These are phyloP conservation scores for Criorhina ranunculi DNA, from an alignment of 2,888 invertebrate species.

Conservation along the genomic window DNA sequence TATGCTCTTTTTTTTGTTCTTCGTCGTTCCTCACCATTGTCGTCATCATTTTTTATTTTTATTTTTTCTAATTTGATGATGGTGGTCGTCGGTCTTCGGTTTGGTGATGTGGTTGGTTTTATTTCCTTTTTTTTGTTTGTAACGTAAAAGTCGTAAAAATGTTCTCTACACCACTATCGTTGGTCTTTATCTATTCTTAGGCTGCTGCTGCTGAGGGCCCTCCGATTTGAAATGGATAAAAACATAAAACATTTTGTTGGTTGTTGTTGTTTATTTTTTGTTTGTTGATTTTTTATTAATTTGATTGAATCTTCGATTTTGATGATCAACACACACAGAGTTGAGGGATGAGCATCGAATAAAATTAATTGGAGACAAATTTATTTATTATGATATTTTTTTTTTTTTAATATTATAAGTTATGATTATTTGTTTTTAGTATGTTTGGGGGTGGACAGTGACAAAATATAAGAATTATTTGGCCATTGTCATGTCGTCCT, in stretches of 20 bases:
- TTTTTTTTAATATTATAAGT: slow-evolving; percentile 22
- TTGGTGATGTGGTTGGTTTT: slow-evolving; percentile 56
- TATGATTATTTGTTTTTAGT: slow-evolving; percentile 32
- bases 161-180: slow-evolving; percentile 22
- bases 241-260: slow-evolving; percentile 63
- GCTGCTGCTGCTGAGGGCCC: slow-evolving; percentile 1
- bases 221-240: slow-evolving; percentile 45
- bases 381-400: neutral
- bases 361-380: slow-evolving; percentile 56
- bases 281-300: slow-evolving; percentile 48
- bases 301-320: slow-evolving; percentile 40
- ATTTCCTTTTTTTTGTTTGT: slow-evolving; percentile 30
- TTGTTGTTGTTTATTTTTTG: slow-evolving; percentile 1
- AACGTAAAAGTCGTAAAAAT: slow-evolving; percentile 63
- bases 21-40: slow-evolving; percentile 1
- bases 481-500: neutral
- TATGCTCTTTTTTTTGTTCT: slow-evolving; percentile 23
- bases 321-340: slow-evolving; percentile 7
- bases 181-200: slow-evolving; percentile 26
- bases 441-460: neutral
- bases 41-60: too few species aligned
- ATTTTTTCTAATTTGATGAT: slow-evolving; percentile 47
- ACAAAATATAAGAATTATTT: slow-evolving; percentile 1
- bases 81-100: slow-evolving; percentile 38
- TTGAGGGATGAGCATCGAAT: slow-evolving; percentile 26